Conservation (phyloP, 2,888 invertebrate genomes). For the Tenthredo scrophulariae region DNA sequence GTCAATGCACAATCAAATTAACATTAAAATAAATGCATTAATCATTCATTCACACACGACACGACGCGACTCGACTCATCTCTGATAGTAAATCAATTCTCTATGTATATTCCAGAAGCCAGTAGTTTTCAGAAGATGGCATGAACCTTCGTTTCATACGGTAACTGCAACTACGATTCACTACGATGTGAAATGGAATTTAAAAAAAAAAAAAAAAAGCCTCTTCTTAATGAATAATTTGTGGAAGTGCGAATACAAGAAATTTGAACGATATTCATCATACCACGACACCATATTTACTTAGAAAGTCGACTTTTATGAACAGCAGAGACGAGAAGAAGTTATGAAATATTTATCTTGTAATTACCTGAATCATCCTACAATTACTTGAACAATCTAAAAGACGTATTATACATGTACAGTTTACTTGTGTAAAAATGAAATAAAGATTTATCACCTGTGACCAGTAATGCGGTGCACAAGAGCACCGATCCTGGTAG, state of each 20-base stretch:
- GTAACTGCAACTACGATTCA: neutral
- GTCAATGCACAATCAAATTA: neutral
- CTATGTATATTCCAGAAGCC: neutral
- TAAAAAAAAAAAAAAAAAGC: neutral
- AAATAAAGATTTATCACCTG: slow-evolving; percentile 57
- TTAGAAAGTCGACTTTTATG: neutral
- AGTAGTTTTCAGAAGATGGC: neutral
- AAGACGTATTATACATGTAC: neutral
- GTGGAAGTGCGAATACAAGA: neutral
- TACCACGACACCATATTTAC: slow-evolving; percentile 12
- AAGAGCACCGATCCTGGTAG: slow-evolving; percentile 61
- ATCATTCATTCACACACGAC: neutral
- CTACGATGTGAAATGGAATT: neutral
- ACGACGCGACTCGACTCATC: neutral
- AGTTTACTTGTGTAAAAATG: neutral
- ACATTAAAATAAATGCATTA: neutral
- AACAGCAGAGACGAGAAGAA: neutral
- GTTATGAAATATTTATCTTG: neutral
- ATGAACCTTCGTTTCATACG: neutral
- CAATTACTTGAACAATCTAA: neutral
- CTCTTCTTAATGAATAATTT: neutral
- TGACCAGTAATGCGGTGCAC: slow-evolving; percentile 61
- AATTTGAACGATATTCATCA: neutral
- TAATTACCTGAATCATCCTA: neutral
- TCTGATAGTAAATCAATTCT: neutral